These are phyloP conservation scores for Elachura formosa DNA, from an alignment of 2,113 vertebrate species.

Conservation along the genomic window DNA sequence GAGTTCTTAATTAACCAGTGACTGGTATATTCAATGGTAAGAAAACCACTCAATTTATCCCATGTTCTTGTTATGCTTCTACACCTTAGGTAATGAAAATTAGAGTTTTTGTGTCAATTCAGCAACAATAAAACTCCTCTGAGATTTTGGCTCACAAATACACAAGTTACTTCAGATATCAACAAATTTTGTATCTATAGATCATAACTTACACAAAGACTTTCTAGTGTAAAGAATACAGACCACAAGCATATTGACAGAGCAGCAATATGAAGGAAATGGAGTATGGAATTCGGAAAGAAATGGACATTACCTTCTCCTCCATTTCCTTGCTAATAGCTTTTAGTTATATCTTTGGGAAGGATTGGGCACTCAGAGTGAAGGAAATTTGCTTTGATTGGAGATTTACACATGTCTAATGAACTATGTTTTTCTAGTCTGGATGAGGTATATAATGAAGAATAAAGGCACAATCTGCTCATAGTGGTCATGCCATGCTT, in stretches of 20 bases:
- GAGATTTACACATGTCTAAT: neutral
- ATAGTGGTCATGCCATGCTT: neutral
- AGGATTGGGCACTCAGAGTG: neutral
- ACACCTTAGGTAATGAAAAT: neutral
- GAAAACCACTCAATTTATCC: neutral
- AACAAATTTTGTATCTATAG: neutral
- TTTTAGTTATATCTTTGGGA: neutral
- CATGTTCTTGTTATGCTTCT: neutral
- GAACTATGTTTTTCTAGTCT: neutral
- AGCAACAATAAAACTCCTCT: neutral
- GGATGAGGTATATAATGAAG: neutral
- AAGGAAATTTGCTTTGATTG: neutral
- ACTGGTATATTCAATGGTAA: neutral
- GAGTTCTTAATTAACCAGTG: neutral
- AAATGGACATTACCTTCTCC: neutral
- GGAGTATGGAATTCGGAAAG: neutral
- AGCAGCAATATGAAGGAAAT: neutral
- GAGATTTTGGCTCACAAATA: neutral
- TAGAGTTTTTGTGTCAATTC: neutral
- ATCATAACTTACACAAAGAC: neutral
- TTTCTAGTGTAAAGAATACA: neutral
- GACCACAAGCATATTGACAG: neutral
- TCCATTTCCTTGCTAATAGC: neutral
- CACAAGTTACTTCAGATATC: neutral
- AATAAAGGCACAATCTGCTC: neutral